Evolutionary conservation across 2,888 invertebrate genomes (phyloP), one percentile per base, ranked within the genome.

Genomic region (Tortrix viridana): DNA sequence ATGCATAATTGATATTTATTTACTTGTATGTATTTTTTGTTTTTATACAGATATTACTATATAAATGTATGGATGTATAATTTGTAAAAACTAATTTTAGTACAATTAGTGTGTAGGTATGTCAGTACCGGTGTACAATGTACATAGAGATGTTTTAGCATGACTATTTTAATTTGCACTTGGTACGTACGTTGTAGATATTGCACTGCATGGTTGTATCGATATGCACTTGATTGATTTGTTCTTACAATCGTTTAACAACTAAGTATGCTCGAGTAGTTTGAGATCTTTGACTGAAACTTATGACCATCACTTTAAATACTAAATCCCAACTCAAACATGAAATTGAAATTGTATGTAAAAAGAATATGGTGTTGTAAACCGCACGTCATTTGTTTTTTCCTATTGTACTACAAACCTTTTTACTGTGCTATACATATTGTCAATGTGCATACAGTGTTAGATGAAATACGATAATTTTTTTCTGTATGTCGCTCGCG

Each of bases 241-340:
- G 41, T 37, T 61, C 23, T 56, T 54, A 57, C 59, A 61, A 63
- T 43, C 47, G 53, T 67, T 58, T 67, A 66, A 64, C 46, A 46
- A 50, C 53, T 46, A 46, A 50, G 50, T 57, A 22, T 49, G 59
- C 53, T 53, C 44, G 66, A 73, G 57, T 72, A 67, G 72, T 68
- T 75, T 72, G 65, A 69, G 61, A 49, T 58, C 52, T 64, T 54
- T 46, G 41, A 59, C 23, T 54, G 56, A 60, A 66, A 55, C 60
- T 67, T 71, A 65, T 71, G 67, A 71, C 69, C 65, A 66, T 69
- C 58, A 65, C 67, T 56, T 60, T 55, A 65, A 46, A 60, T 63
- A 65, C 73, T 75, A 75, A 80, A 74, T 72, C 60, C 72, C 70
- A 69, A 74, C 88, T 89, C 87, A 86, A 89, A 89, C 88, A 85